Percentiles rank a stretch among this genome's conserved stretches.
Evolutionary conservation across 1,140 invertebrate species (phyloP).

Genomic region (Cataglyphis hispanica): DNA sequence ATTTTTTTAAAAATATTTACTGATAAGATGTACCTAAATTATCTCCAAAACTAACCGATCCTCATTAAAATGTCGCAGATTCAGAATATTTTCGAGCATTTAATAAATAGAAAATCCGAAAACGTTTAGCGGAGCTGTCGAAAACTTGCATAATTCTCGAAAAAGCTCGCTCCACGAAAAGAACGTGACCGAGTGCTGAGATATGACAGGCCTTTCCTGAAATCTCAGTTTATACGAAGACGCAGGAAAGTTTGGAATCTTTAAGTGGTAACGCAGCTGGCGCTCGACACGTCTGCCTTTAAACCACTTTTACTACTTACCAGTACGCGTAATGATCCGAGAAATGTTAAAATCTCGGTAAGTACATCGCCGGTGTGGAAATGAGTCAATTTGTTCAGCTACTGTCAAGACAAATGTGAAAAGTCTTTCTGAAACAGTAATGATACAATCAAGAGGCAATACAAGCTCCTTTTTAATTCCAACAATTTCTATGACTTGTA

Average conservation of each 20-base stretch:
- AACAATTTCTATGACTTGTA: neutral
- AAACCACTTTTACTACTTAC: conserved; percentile 38
- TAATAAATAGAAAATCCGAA: conserved; percentile 9
- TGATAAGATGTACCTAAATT: neutral
- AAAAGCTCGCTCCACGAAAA: conserved; percentile 9
- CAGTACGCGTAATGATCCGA: conserved; percentile 24
- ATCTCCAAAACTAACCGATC: neutral
- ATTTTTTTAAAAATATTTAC: conserved; percentile 24
- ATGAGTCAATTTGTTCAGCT: conserved; percentile 49
- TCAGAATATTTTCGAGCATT: neutral
- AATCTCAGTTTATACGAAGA: conserved; percentile 24
- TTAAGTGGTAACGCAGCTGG: neutral
- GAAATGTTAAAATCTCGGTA: neutral
- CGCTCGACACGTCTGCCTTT: conserved; percentile 14
- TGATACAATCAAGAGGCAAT: neutral
- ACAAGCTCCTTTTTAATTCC: neutral
- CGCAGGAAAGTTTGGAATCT: neutral
- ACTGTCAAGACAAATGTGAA: conserved; percentile 32
- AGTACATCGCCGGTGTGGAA: neutral
- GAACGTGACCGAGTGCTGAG: neutral
- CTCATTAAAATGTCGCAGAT: neutral
- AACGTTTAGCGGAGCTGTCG: neutral
- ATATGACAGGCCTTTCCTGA: conserved; percentile 1
- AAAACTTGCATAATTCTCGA: conserved; percentile 25
- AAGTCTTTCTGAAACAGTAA: neutral